Evolutionary conservation across 1,140 invertebrate species (phyloP), one percentile per base, ranked within the genome.

Genomic region (Drosophila littoralis): DNA sequence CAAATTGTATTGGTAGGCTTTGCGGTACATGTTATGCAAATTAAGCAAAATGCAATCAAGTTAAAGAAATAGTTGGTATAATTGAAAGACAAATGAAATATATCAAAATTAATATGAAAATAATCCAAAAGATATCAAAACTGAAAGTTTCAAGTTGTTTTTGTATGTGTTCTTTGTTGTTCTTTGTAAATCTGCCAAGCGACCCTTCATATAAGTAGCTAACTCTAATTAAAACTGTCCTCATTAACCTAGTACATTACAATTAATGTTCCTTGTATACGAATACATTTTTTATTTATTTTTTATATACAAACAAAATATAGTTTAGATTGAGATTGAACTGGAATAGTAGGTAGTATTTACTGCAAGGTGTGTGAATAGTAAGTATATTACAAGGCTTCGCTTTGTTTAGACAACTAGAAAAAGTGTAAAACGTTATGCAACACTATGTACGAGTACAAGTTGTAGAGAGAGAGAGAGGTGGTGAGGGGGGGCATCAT

Each of bases 11-110:
- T 59, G 42, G 77, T 80, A 81, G 80, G 72, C 83, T 86, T 86
- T 88, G 83, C 71, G 72, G 68, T 82, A 82, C 64, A 67, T 48
- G 58, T 68, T 82, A 83, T 84, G 81, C 81, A 84, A 84, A 84
- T 81, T 65, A 84, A 52, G 74, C 81, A 80, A 85, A 84, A 85
- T 84, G 81, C 81, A 85, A 84, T 73, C 42, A 83, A 83, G 58
- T 68, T 52, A 65, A 57, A 58, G 40, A 76, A 72, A 45, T 54
- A 77, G 43, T 42, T 28, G 12, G 22, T 55, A 63, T 64, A 64
- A 50, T 55, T 57, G 43, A 59, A 50, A 59, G 9, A 17, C 22
- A 65, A 75, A 52, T 7, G 3, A 60, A 67, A 61, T 54, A 75
- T 68, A 45, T 48, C 12, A 67, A 63, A 35, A 15, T 1, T 38